Conservation (phyloP, 2,888 invertebrate species). For the Monopis laevigella region DNA sequence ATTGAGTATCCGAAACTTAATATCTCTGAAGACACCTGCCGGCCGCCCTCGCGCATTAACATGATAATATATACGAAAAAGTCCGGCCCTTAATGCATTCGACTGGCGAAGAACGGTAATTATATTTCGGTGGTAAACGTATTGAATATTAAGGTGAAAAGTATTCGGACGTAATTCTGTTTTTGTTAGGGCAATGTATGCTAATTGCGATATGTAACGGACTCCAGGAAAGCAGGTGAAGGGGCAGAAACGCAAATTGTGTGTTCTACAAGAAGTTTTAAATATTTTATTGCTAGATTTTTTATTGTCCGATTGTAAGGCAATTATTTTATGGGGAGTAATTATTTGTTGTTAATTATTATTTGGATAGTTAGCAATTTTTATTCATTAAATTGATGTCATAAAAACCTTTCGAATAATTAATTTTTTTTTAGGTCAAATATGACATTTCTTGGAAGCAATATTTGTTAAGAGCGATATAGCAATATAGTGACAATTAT, state of each 20-base stretch:
- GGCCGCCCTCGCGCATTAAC: constrained; percentile 40
- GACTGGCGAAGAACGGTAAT: constrained; percentile 49
- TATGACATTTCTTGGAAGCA: too few species aligned
- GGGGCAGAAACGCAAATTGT: neutral
- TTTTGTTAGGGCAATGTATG: constrained; percentile 49
- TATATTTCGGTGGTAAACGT: constrained; percentile 61
- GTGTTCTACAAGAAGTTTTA: too few species aligned
- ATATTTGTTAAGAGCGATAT: too few species aligned
- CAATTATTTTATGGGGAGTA: too few species aligned
- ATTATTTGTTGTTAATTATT: too few species aligned
- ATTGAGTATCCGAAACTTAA: constrained; percentile 49
- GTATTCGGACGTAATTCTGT: constrained; percentile 46
- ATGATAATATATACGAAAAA: constrained; percentile 54
- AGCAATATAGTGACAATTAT: too few species aligned
- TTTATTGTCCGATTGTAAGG: too few species aligned
- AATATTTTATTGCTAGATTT: too few species aligned
- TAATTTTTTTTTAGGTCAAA: too few species aligned
- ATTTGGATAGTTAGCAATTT: too few species aligned
- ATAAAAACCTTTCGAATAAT: too few species aligned
- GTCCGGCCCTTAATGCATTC: constrained; percentile 51
- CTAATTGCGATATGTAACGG: constrained; percentile 32
- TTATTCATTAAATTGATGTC: too few species aligned
- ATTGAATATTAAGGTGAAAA: constrained; percentile 52
- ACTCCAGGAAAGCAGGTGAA: constrained; percentile 11
- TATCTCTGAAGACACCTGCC: constrained; percentile 50